Conservation (phyloP, 1,140 invertebrate species). For the Heliothis subflexa region DNA sequence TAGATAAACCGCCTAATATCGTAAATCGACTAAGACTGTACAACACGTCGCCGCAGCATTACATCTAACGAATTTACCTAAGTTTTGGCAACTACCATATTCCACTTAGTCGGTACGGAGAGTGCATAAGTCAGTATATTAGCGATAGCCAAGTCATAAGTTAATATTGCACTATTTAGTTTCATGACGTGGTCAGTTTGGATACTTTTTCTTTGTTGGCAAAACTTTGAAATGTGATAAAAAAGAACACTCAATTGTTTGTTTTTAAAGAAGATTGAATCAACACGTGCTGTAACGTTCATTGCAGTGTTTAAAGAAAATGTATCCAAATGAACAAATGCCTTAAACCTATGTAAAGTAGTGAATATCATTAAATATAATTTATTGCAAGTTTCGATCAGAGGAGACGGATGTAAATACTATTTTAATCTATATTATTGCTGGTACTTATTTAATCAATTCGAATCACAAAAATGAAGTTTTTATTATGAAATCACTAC, state of each 20-base stretch:
- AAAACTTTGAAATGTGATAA: too few species aligned
- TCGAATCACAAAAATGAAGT: slow-evolving; percentile 14
- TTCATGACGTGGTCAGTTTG: slow-evolving; percentile 23
- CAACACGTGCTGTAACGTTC: background rate
- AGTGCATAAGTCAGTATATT: slow-evolving; percentile 55
- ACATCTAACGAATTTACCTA: slow-evolving; percentile 34
- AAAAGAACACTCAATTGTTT: too few species aligned
- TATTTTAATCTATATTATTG: slow-evolving; percentile 44
- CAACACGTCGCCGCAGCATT: slow-evolving; percentile 25
- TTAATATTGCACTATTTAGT: slow-evolving; percentile 53
- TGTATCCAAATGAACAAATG: slow-evolving; percentile 29
- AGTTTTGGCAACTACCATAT: slow-evolving; percentile 38
- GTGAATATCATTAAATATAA: slow-evolving; percentile 24
- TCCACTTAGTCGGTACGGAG: slow-evolving; percentile 47
- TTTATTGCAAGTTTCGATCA: slow-evolving; percentile 45
- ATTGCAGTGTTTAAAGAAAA: background rate
- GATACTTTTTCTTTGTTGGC: slow-evolving; percentile 10
- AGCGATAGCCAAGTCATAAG: slow-evolving; percentile 52
- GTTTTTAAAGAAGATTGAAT: background rate
- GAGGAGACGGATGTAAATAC: slow-evolving; percentile 42
- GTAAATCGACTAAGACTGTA: slow-evolving; percentile 30
- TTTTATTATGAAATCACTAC: slow-evolving; percentile 24
- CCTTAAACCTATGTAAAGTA: slow-evolving; percentile 43
- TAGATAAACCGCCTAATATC: slow-evolving; percentile 5
- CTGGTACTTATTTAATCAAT: slow-evolving; percentile 36